Conservation (phyloP, 2,113 vertebrate species). For the Odontophorus gujanensis region DNA sequence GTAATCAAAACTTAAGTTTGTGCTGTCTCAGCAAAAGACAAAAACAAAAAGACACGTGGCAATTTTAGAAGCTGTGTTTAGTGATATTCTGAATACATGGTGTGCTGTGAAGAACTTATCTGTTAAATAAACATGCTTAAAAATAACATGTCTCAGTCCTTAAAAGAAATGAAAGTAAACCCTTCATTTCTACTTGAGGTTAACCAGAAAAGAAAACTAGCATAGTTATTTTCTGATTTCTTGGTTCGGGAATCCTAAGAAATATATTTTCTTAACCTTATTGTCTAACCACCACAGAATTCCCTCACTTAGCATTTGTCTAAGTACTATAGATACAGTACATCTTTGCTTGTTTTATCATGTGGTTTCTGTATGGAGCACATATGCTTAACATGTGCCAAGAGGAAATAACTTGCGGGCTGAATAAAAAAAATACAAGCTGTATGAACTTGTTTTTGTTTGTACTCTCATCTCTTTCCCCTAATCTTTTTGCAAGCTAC, state of each 20-base stretch:
- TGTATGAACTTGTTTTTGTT: background rate
- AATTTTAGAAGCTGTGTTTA: slow-evolving; percentile 32
- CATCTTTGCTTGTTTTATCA: slow-evolving; percentile 12
- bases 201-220: slow-evolving; percentile 52
- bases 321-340: background rate
- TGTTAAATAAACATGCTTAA: slow-evolving; percentile 51
- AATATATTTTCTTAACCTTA: slow-evolving; percentile 38
- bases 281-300: slow-evolving; percentile 8
- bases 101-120: background rate
- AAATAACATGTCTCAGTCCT: slow-evolving; percentile 37
- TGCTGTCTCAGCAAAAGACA: slow-evolving; percentile 4
- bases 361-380: slow-evolving; percentile 15
- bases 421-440: background rate
- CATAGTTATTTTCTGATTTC: slow-evolving; percentile 18
- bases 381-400: background rate
- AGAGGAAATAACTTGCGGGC: background rate
- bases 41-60: background rate
- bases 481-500: background rate
- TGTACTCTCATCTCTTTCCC: background rate
- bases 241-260: background rate
- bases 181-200: slow-evolving; percentile 55
- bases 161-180: slow-evolving; percentile 16
- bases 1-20: background rate
- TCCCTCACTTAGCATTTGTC: slow-evolving; percentile 45
- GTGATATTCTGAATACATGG: slow-evolving; percentile 16